Percentiles rank a stretch among this genome's conserved stretches.
Conservation (phyloP, 2,888 invertebrate genomes). For the Rhingia campestris region DNA sequence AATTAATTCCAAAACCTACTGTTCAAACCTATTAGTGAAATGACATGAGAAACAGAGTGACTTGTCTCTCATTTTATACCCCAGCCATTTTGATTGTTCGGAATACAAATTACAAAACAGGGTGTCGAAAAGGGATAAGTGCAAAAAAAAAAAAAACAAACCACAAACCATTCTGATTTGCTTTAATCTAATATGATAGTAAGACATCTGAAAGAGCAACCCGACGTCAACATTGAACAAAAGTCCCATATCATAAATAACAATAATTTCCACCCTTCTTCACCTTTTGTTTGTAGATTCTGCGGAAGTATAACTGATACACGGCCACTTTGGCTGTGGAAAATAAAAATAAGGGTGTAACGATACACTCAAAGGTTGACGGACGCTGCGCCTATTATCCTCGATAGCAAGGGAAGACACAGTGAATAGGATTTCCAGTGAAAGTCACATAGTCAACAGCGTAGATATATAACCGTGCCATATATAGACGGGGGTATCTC, state of each 20-base stretch:
- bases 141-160: too few species aligned
- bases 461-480: constrained; percentile 50
- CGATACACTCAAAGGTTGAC: constrained; percentile 64
- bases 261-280: constrained; percentile 82
- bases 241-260: constrained; percentile 81
- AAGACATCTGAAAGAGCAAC: constrained; percentile 60
- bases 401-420: constrained; percentile 48
- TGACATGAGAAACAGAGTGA: not conserved
- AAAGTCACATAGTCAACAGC: constrained; percentile 52
- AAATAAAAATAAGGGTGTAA: constrained; percentile 73
- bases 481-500: constrained; percentile 24
- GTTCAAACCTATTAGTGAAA: too few species aligned
- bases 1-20: too few species aligned
- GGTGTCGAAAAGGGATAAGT: constrained; percentile 61
- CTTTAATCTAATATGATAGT: constrained; percentile 53
- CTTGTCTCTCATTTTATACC: not conserved
- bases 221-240: constrained; percentile 68
- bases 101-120: constrained; percentile 51
- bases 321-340: constrained; percentile 61
- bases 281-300: constrained; percentile 77
- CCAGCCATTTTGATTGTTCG: constrained; percentile 22
- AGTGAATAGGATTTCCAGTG: constrained; percentile 62
- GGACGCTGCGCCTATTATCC: constrained; percentile 74
- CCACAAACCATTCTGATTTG: constrained; percentile 42
- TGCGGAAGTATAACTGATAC: constrained; percentile 69